Evolutionary conservation across 2,888 invertebrate species (phyloP), one percentile per base, ranked within the genome.

Genomic region (Trachelus iudaicus): DNA sequence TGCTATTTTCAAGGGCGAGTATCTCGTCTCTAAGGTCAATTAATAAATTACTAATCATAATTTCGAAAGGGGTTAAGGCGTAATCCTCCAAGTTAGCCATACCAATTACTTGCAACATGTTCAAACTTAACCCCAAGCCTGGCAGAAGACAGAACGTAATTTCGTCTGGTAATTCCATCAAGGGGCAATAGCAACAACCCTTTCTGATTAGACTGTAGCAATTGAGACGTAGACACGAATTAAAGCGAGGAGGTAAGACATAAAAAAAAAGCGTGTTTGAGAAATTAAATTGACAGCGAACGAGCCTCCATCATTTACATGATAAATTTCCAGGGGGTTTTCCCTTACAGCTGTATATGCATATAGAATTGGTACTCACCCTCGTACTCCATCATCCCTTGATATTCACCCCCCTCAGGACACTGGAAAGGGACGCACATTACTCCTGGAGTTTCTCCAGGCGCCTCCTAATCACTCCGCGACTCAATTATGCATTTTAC

Each of bases 381-480:
- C 23, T 23, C 23, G 9, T 56, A 9, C 56, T 56, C 23, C 23
- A 9, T 56, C 56, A 56, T 23, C 23, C 56, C 23, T 23, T 56
- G 56, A 56, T 56, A 56, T 56, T 56, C 56, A 56, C 56, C 23
- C 40, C 40, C 56, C 56, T 56, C 56, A 56, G 56, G 56, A 56
- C 56, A 56, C 56, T 56, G 56, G 9, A 56, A 23, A 83, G 81
- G 81, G 83, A 85, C 83, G 83, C 87, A 85, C 85, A 88, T 88
- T 88, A 88, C 87, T 85, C 86, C 83, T 74, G 76, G 77, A 83
- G 85, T 85, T 85, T 82, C 84, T 82, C 78, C 76, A 73, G 73
- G 80, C 84, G 84, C 86, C 84, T 85, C 86, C 85, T 88, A 89
- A 89, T 89, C 89, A 88, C 86, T 88, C 86, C 81, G 81, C 78